Percentiles rank a stretch among this genome's conserved stretches.
Evolutionary conservation across 1,140 invertebrate genomes (phyloP).

Genomic region (Drosophila malerkotliana): DNA sequence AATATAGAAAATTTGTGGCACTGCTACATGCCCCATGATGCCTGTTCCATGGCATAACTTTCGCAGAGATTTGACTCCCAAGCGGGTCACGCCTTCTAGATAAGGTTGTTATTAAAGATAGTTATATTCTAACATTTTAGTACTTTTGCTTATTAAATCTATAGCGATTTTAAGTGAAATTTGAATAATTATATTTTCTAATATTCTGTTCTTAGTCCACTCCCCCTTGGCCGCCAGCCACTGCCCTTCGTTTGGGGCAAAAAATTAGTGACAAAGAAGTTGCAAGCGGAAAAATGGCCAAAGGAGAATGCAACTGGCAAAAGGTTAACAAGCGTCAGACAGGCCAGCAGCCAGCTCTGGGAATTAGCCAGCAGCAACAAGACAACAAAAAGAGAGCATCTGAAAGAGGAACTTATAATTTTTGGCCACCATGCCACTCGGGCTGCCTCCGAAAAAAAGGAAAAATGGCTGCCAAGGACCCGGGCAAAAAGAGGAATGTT

Average conservation of each 20-base stretch:
- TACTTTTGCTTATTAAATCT: too few species aligned
- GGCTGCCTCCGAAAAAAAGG: constrained; percentile 20
- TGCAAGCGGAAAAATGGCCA: constrained; percentile 39
- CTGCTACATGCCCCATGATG: constrained; percentile 50
- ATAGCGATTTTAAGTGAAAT: too few species aligned
- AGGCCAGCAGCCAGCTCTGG: constrained; percentile 30
- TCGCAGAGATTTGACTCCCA: constrained; percentile 69
- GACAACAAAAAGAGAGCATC: constrained; percentile 17
- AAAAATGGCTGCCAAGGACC: constrained; percentile 27
- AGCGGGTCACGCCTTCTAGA: constrained; percentile 27
- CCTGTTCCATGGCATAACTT: constrained; percentile 69
- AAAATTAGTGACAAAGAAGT: constrained; percentile 70
- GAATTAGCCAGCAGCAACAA: constrained; percentile 50
- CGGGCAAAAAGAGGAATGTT: constrained; percentile 54
- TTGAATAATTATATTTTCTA: too few species aligned
- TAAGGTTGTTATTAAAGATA: neutral
- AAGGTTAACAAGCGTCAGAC: constrained; percentile 78
- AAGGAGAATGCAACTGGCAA: constrained; percentile 63
- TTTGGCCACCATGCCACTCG: constrained; percentile 48
- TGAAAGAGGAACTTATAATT: constrained; percentile 69
- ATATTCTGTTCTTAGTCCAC: too few species aligned
- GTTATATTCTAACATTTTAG: too few species aligned
- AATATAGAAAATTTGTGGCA: constrained; percentile 51
- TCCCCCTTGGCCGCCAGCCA: neutral
- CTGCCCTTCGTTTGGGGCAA: constrained; percentile 24